Evolutionary conservation across 2,797 vertebrate species (phyloP), one percentile per base, ranked within the genome.

Genomic region (Microtus californicus): DNA sequence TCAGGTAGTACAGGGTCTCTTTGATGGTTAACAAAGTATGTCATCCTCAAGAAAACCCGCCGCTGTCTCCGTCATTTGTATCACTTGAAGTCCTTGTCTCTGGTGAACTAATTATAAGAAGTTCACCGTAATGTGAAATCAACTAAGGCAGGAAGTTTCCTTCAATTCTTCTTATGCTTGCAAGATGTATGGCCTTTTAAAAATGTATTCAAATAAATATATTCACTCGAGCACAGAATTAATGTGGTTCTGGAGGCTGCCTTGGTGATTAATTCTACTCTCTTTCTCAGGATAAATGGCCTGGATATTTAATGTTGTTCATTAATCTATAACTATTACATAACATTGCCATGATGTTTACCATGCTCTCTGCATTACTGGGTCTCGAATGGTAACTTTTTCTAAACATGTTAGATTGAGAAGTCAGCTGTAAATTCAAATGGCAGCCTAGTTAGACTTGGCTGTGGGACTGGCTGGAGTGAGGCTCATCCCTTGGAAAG

Each of bases 271-370:
- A 95, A 93, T 95, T 90, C 54, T 90, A 87, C 61, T 40, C 54
- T 96, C 23, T 96, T 95, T 89, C 37, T 89, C 91, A 90, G 79
- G 93, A 93, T 79, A 96, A 95, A 90, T 73, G 85, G 31, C 59
- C 87, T 95, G 51, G 85, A 91, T 69, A 93, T 92, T 93, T 95
- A 96, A 94, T 90, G 81, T 69, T 85, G 48, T 63, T 96, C 91
- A 93, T 93, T 91, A 89, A 93, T 51, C 79, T 81, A 0, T 59
- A 76, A 69, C 17, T 34, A 56, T 56, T 77, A 34, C 43, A n/a
- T n/a, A 83, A 76, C 17, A 7, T 14, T 21, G 11, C 78, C 29
- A 29, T 71, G 3, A 31, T 86, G 56, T 67, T 23, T 65, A 10
- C 61, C 76, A 6, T 54, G 40, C 10, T 54, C 31, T 78, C 69